Evolutionary conservation across 2,113 vertebrate species (phyloP).

Genomic region (Thermophis baileyi): DNA sequence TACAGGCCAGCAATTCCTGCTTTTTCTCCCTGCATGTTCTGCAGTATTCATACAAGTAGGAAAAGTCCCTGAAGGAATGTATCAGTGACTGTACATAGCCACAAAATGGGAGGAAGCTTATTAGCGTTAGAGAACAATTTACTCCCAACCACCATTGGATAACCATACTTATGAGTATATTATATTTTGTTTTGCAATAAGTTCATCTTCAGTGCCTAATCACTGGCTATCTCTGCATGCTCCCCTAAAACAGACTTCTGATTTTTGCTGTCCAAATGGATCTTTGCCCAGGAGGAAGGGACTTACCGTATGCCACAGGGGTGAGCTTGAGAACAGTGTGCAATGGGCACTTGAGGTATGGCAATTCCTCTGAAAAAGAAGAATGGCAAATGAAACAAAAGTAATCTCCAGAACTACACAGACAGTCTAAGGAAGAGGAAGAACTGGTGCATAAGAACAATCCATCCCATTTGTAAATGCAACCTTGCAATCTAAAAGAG

Average conservation of each 20-base stretch:
- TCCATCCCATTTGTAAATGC: background rate
- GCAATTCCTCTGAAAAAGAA: conserved; percentile 50
- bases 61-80: background rate
- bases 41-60: background rate
- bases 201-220: background rate
- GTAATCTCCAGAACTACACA: no score
- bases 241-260: background rate
- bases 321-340: conserved; percentile 75
- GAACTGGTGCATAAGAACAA: background rate
- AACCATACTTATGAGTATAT: background rate
- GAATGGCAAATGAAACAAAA: background rate
- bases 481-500: background rate
- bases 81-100: background rate
- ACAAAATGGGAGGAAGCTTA: background rate
- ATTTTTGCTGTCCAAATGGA: background rate
- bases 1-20: background rate
- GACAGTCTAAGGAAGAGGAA: no score
- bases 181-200: background rate
- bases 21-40: background rate
- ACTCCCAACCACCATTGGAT: background rate
- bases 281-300: background rate
- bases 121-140: no score
- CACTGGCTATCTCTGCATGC: background rate
- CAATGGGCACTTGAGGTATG: conserved; percentile 72
- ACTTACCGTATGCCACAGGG: conserved; percentile 72